Evolutionary conservation across 2,888 invertebrate species (phyloP), one percentile per base, ranked within the genome.

Genomic region (Athalia cordata): DNA sequence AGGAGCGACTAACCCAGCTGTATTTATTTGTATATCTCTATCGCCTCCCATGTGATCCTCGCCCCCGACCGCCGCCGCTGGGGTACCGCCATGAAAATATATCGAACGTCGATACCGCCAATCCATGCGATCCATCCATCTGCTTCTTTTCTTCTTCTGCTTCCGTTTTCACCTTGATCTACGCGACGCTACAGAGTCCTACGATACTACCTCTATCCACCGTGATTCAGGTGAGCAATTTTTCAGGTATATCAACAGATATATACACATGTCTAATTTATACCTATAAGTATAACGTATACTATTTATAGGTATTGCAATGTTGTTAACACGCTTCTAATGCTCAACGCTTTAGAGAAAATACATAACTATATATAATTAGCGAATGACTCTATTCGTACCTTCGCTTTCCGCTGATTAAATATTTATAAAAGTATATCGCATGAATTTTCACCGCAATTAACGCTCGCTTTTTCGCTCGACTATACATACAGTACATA

Each of bases 181-280:
- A 81, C 79, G 75, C 77, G 65, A 79, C 72, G 79, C 77, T 79
- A 74, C 79, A 77, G 76, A 79, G 59, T 67, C 49, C 79, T 64
- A 78, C 80, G 74, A 49, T 59, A n/a, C 45, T 88, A 81, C 87
- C 88, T 77, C 82, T 86, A 83, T 85, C 86, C 81, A 81, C 84
- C 80, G 80, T 86, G 80, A 83, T 86, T 81, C 88, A 88, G 87
- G 89, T 88, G 86, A 88, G 88, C 87, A 77, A 55, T 66, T 4
- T 3, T 4, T 1, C 29, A 29, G 29, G 29, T 29, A 29, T 29
- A 29, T 29, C 29, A 29, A 29, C 2, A 29, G 29, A 29, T 29
- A 29, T 65, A 65, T 47, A 65, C 4, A 65, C 29, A 45, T 45
- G 5, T 62, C 0, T 3, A 62, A 8, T n/a, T 6, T 64, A 29